Evolutionary conservation across 1,140 invertebrate species (phyloP).

Genomic region (Eurosta solidaginis): DNA sequence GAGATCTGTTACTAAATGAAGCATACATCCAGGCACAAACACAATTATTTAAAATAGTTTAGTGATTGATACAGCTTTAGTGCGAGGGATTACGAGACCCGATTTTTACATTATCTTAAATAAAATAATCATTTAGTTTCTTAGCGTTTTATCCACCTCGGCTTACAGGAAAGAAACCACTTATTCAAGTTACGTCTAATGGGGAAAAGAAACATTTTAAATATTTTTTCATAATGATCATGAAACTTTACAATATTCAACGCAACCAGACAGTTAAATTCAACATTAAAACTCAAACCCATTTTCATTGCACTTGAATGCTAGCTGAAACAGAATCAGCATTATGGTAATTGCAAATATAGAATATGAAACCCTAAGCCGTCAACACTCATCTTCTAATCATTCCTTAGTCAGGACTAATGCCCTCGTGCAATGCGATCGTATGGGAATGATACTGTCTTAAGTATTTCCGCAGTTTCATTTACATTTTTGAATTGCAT

Average conservation of each 20-base stretch:
- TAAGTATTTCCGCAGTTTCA: conserved; percentile 17
- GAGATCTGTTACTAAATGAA: no score
- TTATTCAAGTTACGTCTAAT: no score
- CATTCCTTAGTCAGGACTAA: background rate
- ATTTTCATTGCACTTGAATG: background rate
- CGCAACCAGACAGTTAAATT: background rate
- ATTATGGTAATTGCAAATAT: background rate
- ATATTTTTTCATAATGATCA: background rate
- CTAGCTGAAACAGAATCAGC: background rate
- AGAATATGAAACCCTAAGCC: background rate
- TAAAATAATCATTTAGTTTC: no score
- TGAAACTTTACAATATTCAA: background rate
- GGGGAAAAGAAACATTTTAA: no score
- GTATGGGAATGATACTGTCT: background rate
- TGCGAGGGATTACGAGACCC: no score
- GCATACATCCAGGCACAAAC: no score
- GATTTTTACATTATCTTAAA: no score
- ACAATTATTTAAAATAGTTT: no score
- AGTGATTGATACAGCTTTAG: no score
- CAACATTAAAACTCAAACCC: no score
- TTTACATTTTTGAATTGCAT: background rate
- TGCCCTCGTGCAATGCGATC: background rate
- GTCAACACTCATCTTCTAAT: conserved; percentile 7
- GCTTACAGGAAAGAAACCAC: no score
- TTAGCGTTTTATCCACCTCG: no score